Evolutionary conservation across 2,797 vertebrate species (phyloP), one percentile per base, ranked within the genome.

Genomic region (Parauchenoglanis punctatus): DNA sequence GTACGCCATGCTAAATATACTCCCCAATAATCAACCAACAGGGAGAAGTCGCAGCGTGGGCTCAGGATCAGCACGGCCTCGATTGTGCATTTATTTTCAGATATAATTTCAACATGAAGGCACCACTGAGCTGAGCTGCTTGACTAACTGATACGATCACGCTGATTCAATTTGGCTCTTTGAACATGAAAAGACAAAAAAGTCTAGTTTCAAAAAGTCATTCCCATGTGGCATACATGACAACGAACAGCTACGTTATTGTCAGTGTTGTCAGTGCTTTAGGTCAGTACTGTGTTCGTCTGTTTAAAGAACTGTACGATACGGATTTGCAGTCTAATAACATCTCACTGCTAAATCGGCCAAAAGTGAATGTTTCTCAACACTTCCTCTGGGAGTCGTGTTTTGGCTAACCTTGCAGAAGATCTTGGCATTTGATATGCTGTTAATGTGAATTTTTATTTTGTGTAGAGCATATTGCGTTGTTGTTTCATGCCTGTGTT

Each of bases 1-100:
- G 12, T 76, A n/a, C 61, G 54, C 46, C 54, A 11, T 59, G 52
- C 78, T 81, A 72, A 81, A 86, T 58, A 86, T 72, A 86, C 73
- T 46, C 65, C 13, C 17, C 40, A 40, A 40, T 40, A 40, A 54
- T 59, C n/a, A 58, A 35, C 44, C 76, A 49, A n/a, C 0, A 20
- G n/a, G n/a, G 59, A 49, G 44, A 54, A 63, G 44, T 81, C 59
- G 11, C 44, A 81, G 59, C 20, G 68, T 40, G 7, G 68, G 65
- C 28, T 31, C 25, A 65, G 23, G 13, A 49, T n/a, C 72, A 75
- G 75, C 6, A 83, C 17, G 12, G 72, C 73, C 44, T 73, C 20
- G 13, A 75, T 52, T 20, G 76, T 56, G 52, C 76, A 4, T 28
- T 31, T 35, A 78, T 31, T 78, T 31, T 31, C 20, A 77, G n/a